Base-by-base conservation (phyloP, 2,113 vertebrate species). In the Pantherophis guttatus region DNA sequence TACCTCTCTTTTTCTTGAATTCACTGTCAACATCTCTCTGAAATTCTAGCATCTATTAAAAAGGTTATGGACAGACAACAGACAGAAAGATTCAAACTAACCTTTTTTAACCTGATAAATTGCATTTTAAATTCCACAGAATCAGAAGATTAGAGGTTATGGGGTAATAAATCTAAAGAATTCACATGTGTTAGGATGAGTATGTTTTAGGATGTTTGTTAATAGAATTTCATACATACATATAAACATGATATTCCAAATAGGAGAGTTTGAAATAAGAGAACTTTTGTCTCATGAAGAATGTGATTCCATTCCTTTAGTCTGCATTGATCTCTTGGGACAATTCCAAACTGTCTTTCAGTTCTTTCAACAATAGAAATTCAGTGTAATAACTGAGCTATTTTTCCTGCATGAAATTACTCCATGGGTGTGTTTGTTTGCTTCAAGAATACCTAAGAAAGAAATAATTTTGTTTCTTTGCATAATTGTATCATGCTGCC, bases 11-110 rank as follows among this genome's bases (percentile, higher is more conserved):
- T 91, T 87, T 85, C 33, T 26, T 86, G 58, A 89, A 95, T 93
- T 52, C 95, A 15, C 12, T 44, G 92, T 93, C 24, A 88, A 50
- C 95, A 29, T 90, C 93, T 94, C 93, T 89, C 65, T 94, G 7
- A 88, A 81, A 50, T 88, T 92, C 52, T 13, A 91, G 54, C 86
- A 88, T 70, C 91, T 86, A 1, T 44, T 81, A 11, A 90, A 58
- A 52, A 93, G 48, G 33, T 53, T 89, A 10, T 91, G 65, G 89
- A 96, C 75, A 21, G 75, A 81, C 33, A 33, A 15, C 29, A 81
- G 15, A 81, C 17, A 39, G 75, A 39, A 17, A 44, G 33, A 81
- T 81, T 81, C 15, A 81, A 39, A 39, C 17, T 44, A 81, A 17
- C 17, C 33, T 81, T 39, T 81, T 39, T 39, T 39, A 81, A 81